Conservation (phyloP, 2,888 invertebrate species). For the Tachina fera region DNA sequence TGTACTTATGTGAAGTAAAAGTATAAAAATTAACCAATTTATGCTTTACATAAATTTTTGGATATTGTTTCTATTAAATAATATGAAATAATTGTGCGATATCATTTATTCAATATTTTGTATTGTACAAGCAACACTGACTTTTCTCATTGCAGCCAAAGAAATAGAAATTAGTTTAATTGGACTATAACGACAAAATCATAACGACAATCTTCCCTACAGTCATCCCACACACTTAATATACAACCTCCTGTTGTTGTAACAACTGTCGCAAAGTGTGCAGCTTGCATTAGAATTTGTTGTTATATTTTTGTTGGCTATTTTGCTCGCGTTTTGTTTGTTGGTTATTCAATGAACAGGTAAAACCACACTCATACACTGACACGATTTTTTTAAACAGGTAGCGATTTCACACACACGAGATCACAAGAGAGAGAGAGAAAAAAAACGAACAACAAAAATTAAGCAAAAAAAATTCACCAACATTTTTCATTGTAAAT, state of each 20-base stretch:
- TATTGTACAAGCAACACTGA: too few species aligned
- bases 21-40: too few species aligned
- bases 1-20: too few species aligned
- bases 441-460: slow-evolving; percentile 23
- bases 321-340: slow-evolving; percentile 50
- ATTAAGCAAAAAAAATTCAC: slow-evolving; percentile 36
- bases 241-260: not conserved
- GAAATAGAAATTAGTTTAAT: too few species aligned
- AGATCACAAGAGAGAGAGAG: slow-evolving; percentile 51
- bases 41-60: too few species aligned
- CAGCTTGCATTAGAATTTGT: not conserved
- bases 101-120: too few species aligned
- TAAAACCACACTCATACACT: slow-evolving; percentile 70
- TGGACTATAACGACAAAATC: too few species aligned
- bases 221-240: not conserved
- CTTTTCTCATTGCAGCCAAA: too few species aligned
- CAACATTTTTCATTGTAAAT: slow-evolving; percentile 15
- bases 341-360: slow-evolving; percentile 65
- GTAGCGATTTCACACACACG: slow-evolving; percentile 66
- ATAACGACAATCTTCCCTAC: too few species aligned
- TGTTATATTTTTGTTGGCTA: not conserved
- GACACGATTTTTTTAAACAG: slow-evolving; percentile 51
- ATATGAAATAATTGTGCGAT: too few species aligned
- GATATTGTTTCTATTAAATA: too few species aligned
- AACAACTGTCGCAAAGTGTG: too few species aligned